Percentiles rank a stretch among this genome's conserved stretches.
These are phyloP conservation scores for Temnothorax longispinosus DNA, from an alignment of 1,140 invertebrate genomes.

Conservation along the genomic window DNA sequence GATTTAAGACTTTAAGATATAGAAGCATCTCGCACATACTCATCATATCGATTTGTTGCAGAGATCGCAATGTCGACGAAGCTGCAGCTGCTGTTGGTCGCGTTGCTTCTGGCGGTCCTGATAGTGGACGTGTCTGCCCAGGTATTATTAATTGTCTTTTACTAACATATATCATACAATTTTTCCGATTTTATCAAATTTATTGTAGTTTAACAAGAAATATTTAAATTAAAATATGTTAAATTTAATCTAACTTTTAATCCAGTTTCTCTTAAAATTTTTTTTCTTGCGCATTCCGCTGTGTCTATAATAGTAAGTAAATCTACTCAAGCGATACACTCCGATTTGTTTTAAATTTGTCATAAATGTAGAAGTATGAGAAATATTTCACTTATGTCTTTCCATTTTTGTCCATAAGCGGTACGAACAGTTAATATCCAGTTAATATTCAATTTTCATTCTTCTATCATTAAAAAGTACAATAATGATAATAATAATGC, in stretches of 20 bases:
- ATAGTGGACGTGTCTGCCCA: slow-evolving; percentile 72
- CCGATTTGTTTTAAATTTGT: no score
- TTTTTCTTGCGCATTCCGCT: background rate
- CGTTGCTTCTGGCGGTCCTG: slow-evolving; percentile 71
- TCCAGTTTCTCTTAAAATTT: no score
- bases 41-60: slow-evolving; percentile 64
- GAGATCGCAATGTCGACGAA: slow-evolving; percentile 77
- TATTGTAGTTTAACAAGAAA: background rate
- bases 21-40: background rate
- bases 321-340: no score
- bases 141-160: slow-evolving; percentile 64
- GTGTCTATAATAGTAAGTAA: no score
- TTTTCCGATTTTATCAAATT: background rate
- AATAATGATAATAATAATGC: no score
- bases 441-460: no score
- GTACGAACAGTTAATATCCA: no score
- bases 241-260: background rate
- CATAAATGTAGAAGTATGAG: no score
- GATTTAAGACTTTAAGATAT: slow-evolving; percentile 6
- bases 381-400: no score
- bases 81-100: slow-evolving; percentile 72
- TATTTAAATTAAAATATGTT: background rate
- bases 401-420: no score
- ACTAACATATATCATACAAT: background rate
- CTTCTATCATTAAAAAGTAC: no score